Evolutionary conservation across 2,888 invertebrate genomes (phyloP).

Genomic region (Ophion obscuratus): DNA sequence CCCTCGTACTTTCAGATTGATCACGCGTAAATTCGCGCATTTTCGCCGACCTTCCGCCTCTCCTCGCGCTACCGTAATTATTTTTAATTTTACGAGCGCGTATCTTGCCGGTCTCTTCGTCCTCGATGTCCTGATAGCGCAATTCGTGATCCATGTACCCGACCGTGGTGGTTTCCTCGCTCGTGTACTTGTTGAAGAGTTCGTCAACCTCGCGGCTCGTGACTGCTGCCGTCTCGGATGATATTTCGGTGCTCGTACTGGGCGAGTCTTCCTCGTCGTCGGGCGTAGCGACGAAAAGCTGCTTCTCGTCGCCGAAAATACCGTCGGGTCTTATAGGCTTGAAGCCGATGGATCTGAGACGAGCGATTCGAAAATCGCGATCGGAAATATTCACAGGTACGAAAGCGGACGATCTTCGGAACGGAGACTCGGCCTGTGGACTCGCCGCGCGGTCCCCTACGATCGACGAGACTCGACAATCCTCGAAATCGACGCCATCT

Average conservation of each 20-base stretch:
- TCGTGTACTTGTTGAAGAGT: constrained; percentile 80
- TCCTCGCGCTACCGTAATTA: constrained; percentile 8
- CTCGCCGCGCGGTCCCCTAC: background rate
- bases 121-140: constrained; percentile 80
- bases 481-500: constrained; percentile 43
- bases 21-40: background rate
- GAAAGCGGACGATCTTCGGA: constrained; percentile 75
- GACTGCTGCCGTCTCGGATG: constrained; percentile 27
- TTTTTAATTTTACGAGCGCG: constrained; percentile 19
- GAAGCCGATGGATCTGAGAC: constrained; percentile 81
- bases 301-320: constrained; percentile 5
- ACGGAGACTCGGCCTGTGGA: constrained; percentile 12
- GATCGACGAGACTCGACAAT: background rate
- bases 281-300: background rate
- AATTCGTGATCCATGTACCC: constrained; percentile 81
- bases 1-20: background rate
- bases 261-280: constrained; percentile 28
- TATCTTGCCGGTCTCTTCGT: constrained; percentile 64
- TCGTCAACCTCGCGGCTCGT: constrained; percentile 76
- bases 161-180: constrained; percentile 79
- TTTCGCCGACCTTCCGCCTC: constrained; percentile 9
- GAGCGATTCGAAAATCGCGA: constrained; percentile 75
- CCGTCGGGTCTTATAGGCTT: constrained; percentile 75
- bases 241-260: constrained; percentile 19
- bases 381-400: constrained; percentile 79